A percentile compares a stretch with the other conserved stretches of the same genome.
Evolutionary conservation across 2,888 invertebrate genomes (phyloP).

Genomic region (Tenthredo distinguenda): DNA sequence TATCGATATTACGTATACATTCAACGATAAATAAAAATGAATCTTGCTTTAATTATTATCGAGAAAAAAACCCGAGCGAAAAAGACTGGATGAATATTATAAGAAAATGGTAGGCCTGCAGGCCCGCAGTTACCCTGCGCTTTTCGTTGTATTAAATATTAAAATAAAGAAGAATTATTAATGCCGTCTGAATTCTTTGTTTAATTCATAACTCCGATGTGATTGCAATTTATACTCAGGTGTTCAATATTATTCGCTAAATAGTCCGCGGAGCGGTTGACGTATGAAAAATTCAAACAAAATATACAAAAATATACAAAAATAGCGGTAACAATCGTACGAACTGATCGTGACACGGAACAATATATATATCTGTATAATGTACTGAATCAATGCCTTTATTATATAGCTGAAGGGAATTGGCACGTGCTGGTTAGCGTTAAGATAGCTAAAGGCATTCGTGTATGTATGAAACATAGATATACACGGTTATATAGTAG

Average conservation of each 20-base stretch:
- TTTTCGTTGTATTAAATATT: background rate
- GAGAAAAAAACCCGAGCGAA: too few species aligned
- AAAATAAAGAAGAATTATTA: background rate
- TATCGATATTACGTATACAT: too few species aligned
- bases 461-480: background rate
- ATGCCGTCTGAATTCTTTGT: background rate
- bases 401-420: background rate
- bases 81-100: background rate
- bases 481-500: background rate
- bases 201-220: background rate
- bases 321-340: background rate
- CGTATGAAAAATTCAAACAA: background rate
- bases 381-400: background rate
- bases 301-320: too few species aligned
- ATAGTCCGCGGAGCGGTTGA: background rate
- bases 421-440: conserved; percentile 17
- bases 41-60: too few species aligned
- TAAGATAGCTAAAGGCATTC: background rate
- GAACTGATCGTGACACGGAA: background rate
- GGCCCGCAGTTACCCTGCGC: background rate
- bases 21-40: background rate
- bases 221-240: background rate
- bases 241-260: background rate
- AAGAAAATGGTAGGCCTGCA: background rate
- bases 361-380: background rate